These are phyloP conservation scores for Cryptoblepharus egeriae DNA, from an alignment of 2,797 vertebrate genomes.

Conservation along the genomic window DNA sequence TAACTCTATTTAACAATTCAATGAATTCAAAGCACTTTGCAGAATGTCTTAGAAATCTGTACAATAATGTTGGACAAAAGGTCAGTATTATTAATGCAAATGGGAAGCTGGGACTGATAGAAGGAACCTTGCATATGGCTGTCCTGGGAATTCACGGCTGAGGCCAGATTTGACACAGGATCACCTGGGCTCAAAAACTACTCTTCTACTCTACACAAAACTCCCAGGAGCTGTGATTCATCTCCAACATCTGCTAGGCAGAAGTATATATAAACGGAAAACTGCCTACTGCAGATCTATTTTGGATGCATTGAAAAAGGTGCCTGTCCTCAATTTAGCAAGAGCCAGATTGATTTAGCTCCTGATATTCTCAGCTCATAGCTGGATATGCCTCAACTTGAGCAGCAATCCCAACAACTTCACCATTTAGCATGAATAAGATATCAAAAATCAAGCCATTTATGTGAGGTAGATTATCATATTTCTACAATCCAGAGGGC, in stretches of 20 bases:
- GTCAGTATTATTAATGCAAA: no score
- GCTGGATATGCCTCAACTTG: background rate
- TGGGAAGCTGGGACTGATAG: background rate
- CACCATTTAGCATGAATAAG: background rate
- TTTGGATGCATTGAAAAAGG: background rate
- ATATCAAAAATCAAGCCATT: background rate
- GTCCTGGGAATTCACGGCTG: background rate
- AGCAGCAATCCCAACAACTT: background rate
- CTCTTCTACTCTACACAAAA: background rate
- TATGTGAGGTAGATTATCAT: background rate
- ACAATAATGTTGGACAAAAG: background rate
- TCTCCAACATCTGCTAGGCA: background rate
- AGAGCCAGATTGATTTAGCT: background rate
- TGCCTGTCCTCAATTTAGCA: background rate
- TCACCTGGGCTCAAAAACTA: background rate
- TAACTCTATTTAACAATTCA: no score
- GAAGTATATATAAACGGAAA: background rate
- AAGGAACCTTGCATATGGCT: background rate
- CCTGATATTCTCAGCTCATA: background rate
- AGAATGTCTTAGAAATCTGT: background rate
- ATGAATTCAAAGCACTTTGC: background rate
- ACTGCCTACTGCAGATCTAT: slow-evolving; percentile 2
- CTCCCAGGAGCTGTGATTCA: background rate
- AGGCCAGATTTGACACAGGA: background rate
- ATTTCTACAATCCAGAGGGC: background rate